Evolutionary conservation across 2,113 vertebrate species (phyloP), one percentile per base, ranked within the genome.

Genomic region (Petromus typicus): DNA sequence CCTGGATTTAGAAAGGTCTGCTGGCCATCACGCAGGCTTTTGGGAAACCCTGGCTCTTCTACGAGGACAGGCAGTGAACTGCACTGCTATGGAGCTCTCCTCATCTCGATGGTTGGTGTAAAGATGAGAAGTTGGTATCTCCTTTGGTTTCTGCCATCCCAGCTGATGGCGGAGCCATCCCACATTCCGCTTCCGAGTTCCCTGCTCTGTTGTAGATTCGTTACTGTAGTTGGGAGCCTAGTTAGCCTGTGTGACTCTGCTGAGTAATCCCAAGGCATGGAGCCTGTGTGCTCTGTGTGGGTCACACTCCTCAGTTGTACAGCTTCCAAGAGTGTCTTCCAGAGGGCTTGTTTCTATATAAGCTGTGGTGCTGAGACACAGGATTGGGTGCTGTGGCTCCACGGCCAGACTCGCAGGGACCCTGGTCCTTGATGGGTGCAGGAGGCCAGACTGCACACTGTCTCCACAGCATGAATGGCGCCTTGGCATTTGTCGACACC

Each of bases 401-500:
- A 48, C 4, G 59, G 40, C 54, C 61, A 63, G 51, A 7, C 56
- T 9, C 40, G 18, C 27, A 14, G 45, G 17, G 34, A 37, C 7
- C 23, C 25, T 23, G 7, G 16, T 10, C 30, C 43, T 3, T 75
- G 25, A 23, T n/a, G 20, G 20, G 40, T 40, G 43, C 32, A 14
- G 27, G 45, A 76, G 43, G 14, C 45, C 27, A 32, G 43, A 76
- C 27, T 30, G 25, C 2, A 4, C 17, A 6, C 43, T 76, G 23
- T 92, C 37, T 75, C 93, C 84, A 9, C 98, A 99, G 99, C 97
- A 99, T 99, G 99, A 99, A 99, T 0, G 99, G 99, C 71, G 99
- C 99, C 93, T 99, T 99, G 76, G 99, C 99, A 0, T 99, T 99
- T 84, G 99, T 99, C 9, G 99, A 99, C 98, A 99, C 99, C 0